Base-by-base conservation (phyloP, 2,888 invertebrate species). In the Thymelicus acteon region DNA sequence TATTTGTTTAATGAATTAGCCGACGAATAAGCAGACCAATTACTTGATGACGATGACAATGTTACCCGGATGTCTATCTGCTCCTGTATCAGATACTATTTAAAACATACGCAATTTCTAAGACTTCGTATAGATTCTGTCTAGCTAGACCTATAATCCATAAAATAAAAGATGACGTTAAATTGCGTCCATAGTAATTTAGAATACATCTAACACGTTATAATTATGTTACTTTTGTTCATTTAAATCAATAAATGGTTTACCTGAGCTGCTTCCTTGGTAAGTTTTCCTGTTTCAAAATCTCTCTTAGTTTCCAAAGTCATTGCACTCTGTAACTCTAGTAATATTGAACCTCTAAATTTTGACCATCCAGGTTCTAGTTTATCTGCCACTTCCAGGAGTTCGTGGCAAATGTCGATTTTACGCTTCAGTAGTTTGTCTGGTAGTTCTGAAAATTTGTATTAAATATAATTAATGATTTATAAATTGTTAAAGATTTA, bases 301-400 rank as follows among this genome's bases (percentile, higher is more conserved):
- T 95, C 94, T 47, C 94, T 88, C 76, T 95, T 95, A 0, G 95
- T 94, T 78, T 95, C 94, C 39, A 95, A 88, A 0, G 95, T 94
- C 85, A 96, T 89, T 0, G 95, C 94, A 57, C 95, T 95, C 81
- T 96, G 96, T 15, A 96, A 85, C 73, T 96, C 96, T 49, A 96
- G 87, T 0, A 96, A 85, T 15, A 97, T 82, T 6, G 94, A 94
- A 0, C 96, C 96, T 8, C 96, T 90, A 77, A 96, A 95, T 74
- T 94, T 92, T 2, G 96, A 94, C 87, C 92, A 94, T 4, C 96
- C 96, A 2, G 96, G 96, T 72, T 96, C 96, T 63, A 97, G 80
- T 24, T 94, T 86, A 62, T 96, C 95, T 12, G 96, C 95, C 54
- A 96, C 78, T 60, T 95, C 94, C n/a, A 97, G 79, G 6, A 97